Percentiles rank a stretch among this genome's conserved stretches.
These are phyloP conservation scores for Pammene aurita DNA, from an alignment of 2,888 invertebrate genomes.

Conservation along the genomic window DNA sequence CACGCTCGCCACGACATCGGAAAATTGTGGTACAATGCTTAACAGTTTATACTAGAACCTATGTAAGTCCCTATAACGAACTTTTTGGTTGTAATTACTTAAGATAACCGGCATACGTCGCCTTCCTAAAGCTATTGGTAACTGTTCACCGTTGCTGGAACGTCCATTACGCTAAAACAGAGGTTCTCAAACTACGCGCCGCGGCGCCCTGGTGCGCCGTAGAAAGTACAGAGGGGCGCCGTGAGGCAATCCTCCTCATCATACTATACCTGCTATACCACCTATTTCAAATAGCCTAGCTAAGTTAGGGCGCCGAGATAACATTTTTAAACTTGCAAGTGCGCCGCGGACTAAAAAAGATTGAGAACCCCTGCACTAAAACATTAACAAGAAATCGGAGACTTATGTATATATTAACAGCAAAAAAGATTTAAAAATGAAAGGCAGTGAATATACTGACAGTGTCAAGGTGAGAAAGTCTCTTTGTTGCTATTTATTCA, in stretches of 20 bases:
- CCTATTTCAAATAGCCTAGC: no score
- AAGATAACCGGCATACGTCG: constrained; percentile 68
- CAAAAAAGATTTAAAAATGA: constrained; percentile 63
- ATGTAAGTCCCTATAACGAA: constrained; percentile 79
- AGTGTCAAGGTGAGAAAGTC: constrained; percentile 63
- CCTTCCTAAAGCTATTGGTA: constrained; percentile 76
- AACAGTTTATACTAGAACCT: constrained; percentile 66
- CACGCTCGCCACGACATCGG: constrained; percentile 52
- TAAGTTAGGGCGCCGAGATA: no score
- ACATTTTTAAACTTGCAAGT: no score
- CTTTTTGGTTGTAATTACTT: constrained; percentile 82
- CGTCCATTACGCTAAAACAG: constrained; percentile 74
- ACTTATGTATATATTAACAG: constrained; percentile 62
- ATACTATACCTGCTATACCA: no score
- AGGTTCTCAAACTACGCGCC: no score
- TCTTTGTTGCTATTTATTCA: constrained; percentile 47
- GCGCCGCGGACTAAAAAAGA: no score
- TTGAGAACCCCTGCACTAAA: no score
- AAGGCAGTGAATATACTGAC: constrained; percentile 72
- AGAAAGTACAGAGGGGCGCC: no score
- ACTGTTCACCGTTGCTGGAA: constrained; percentile 83
- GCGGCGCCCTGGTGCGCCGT: no score
- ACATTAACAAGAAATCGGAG: constrained; percentile 73
- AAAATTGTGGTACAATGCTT: constrained; percentile 27
- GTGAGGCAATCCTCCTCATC: no score